phyloP scores from a whole-genome alignment of 2,113 vertebrate genomes.

The Cervus canadensis region DNA sequence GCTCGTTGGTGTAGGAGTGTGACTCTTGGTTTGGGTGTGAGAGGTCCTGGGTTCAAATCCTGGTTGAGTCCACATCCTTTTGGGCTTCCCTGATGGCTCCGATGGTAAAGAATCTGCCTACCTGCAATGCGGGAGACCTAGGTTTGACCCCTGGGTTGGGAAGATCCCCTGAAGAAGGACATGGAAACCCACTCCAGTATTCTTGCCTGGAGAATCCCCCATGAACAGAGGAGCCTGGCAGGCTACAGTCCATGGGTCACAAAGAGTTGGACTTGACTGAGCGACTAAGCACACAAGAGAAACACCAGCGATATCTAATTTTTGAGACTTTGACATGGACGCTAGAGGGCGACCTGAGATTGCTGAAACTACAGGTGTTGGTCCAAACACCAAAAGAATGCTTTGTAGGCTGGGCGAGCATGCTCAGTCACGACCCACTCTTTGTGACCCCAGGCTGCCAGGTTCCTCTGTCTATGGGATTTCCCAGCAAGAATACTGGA shows the following conservation, averaged over 20 bases:
- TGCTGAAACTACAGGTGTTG: background rate
- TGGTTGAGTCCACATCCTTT: too few species aligned
- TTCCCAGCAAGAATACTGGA: background rate
- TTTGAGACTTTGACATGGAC: background rate
- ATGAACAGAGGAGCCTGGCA: background rate
- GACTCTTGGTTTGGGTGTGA: too few species aligned
- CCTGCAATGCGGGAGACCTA: background rate
- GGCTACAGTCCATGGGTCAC: background rate
- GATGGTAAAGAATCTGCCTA: background rate
- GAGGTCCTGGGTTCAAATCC: too few species aligned
- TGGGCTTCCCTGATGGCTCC: background rate
- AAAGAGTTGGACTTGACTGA: background rate
- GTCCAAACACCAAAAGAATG: background rate
- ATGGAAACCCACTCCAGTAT: background rate
- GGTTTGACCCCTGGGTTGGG: background rate
- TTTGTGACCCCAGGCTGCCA: background rate
- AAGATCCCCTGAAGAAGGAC: background rate
- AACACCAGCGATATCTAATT: background rate
- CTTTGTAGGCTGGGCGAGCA: fast-evolving
- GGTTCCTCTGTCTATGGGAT: background rate
- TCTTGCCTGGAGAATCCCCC: background rate
- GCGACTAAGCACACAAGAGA: background rate
- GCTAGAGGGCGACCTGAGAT: background rate
- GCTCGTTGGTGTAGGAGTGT: too few species aligned
- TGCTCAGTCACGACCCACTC: background rate